Evolutionary conservation across 2,797 vertebrate genomes (phyloP).

Genomic region (Platyrinchus mystaceus): DNA sequence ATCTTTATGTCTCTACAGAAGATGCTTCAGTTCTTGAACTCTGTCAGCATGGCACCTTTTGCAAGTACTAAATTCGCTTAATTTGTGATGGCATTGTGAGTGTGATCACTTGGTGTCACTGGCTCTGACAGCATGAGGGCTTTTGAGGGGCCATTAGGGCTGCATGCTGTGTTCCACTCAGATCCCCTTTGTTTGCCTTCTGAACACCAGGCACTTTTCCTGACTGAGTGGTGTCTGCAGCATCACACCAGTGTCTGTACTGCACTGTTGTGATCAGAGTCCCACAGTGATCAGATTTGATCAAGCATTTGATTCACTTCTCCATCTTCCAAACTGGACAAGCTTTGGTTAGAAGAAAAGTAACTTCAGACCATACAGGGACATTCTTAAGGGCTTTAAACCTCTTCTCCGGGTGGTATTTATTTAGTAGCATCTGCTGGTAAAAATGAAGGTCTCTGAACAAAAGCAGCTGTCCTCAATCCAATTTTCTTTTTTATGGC

Average conservation of each 20-base stretch:
- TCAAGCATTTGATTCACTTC: background rate
- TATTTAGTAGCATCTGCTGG: background rate
- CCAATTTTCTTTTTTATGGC: background rate
- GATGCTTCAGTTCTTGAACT: background rate
- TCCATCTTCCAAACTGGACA: background rate
- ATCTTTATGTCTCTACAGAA: background rate
- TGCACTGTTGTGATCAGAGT: fast-evolving
- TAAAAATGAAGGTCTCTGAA: background rate
- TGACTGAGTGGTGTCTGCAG: background rate
- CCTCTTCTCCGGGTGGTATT: background rate
- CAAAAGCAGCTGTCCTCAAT: background rate
- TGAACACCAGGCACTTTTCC: background rate
- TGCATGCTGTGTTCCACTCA: fast-evolving
- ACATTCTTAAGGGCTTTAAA: background rate
- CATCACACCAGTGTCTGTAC: background rate
- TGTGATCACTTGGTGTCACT: background rate
- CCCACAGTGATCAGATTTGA: background rate
- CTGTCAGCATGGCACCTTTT: background rate
- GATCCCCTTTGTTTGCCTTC: background rate
- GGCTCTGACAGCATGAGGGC: background rate
- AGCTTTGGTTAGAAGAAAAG: background rate
- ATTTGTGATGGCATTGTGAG: background rate
- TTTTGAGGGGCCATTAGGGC: background rate
- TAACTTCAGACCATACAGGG: background rate
- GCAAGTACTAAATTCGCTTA: background rate